Conservation (phyloP, 2,888 invertebrate species). For the Trichopria drosophilae region DNA sequence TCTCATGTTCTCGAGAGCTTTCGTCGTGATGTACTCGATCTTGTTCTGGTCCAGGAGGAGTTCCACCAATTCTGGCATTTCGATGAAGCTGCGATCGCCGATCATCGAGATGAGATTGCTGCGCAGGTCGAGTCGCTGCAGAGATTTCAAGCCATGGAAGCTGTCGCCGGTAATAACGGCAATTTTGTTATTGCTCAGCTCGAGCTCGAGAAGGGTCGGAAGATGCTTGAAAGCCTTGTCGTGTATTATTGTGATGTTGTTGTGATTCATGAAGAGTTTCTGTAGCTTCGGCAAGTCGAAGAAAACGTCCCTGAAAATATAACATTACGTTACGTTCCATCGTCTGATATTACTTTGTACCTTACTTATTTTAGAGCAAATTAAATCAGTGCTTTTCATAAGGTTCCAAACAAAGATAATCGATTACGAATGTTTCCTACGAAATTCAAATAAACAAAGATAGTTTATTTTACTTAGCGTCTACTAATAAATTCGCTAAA, state of each 20-base stretch:
- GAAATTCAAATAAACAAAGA: too few relatives aligned
- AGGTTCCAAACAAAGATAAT: too few relatives aligned
- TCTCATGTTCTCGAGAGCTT: constrained; percentile 76
- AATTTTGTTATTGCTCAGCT: constrained; percentile 78
- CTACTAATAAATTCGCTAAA: too few relatives aligned
- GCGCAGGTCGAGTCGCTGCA: constrained; percentile 74
- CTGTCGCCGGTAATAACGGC: constrained; percentile 75
- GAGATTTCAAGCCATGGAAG: constrained; percentile 75
- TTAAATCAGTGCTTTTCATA: too few relatives aligned
- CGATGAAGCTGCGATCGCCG: constrained; percentile 78
- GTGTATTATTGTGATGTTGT: constrained; percentile 81
- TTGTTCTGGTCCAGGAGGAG: constrained; percentile 71
- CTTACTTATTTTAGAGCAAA: too few relatives aligned
- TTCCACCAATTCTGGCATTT: constrained; percentile 74
- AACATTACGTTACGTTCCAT: background rate
- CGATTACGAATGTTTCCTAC: constrained; percentile 21
- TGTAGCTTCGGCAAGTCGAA: constrained; percentile 72
- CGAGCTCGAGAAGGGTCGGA: constrained; percentile 75
- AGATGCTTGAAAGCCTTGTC: constrained; percentile 80
- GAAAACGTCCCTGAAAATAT: constrained; percentile 65
- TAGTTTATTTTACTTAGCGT: too few relatives aligned
- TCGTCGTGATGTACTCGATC: constrained; percentile 72
- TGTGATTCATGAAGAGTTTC: constrained; percentile 80
- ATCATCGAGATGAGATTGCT: constrained; percentile 76
- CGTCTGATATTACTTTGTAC: background rate